Evolutionary conservation across 2,888 invertebrate genomes (phyloP), one percentile per base, ranked within the genome.

Genomic region (Nowickia ferox): DNA sequence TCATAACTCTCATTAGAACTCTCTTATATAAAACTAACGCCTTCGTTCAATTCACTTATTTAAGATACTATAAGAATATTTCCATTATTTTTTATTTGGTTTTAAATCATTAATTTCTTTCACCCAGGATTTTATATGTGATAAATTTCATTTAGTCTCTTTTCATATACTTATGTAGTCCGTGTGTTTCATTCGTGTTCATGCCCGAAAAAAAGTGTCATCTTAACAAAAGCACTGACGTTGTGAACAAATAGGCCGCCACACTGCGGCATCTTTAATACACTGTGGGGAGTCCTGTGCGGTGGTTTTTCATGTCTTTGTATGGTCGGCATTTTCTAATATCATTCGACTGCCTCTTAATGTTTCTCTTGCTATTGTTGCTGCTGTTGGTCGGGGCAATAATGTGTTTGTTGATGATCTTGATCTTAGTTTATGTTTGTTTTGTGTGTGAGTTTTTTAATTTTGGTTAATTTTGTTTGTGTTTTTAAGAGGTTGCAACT

Each of bases 191-290:
- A 6, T 63, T 19, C 38, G 17, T 90, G 90, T 91, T 91, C 91
- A 91, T 90, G 92, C 91, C 92, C 92, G 90, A 91, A 91, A 77
- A 90, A 92, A 92, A 92, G 91, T 92, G 92, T 92, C 93, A 92
- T 92, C 93, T 90, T 89, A 92, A 92, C 93, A 92, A 92, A 92
- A 92, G 91, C 91, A 91, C 89, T 91, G 91, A 85, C 87, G 88
- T 89, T 90, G 22, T 15, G 65, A 89, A 92, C 92, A 92, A 92
- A 92, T 89, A 89, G 87, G 87, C 92, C 92, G 92, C 89, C 87
- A 88, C 80, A 55, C 65, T 81, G 89, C 92, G 93, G 93, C 90
- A 87, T 89, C 92, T 93, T 92, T 92, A 92, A 92, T 91, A 88
- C 90, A 87, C 92, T 89, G 89, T 91, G 89, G 92, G 92, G 91